phyloP scores from a whole-genome alignment of 2,888 invertebrate species.

The Lasioglossum figueresi region DNA sequence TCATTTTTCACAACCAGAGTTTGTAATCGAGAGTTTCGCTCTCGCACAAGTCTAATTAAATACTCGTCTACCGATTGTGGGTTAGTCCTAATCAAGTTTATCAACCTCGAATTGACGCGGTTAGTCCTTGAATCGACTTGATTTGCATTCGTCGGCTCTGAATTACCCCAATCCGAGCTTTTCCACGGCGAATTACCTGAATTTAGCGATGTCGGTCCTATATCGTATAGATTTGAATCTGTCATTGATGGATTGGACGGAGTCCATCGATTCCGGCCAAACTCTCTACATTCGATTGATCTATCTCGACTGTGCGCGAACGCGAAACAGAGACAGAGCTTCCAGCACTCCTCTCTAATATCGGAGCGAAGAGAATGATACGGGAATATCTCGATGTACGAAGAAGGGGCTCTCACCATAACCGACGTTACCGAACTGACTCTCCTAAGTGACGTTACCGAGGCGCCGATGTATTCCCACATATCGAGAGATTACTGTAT shows the following conservation, averaged over 20 bases:
- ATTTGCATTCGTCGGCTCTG: constrained; percentile 21
- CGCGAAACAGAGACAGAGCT: background rate
- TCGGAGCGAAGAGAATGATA: background rate
- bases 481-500: background rate
- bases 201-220: background rate
- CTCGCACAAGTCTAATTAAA: background rate
- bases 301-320: background rate
- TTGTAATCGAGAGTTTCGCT: background rate
- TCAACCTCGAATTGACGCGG: background rate
- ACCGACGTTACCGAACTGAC: too few species aligned
- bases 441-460: too few species aligned
- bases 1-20: too few species aligned
- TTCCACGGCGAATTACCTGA: background rate
- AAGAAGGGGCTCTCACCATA: background rate
- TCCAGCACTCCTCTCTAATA: background rate
- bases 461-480: background rate
- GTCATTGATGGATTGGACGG: background rate
- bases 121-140: constrained; percentile 4
- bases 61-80: background rate
- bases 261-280: background rate
- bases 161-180: background rate
- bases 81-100: background rate
- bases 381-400: background rate
- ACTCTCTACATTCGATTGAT: constrained; percentile 1
- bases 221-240: constrained; percentile 11